Percentiles rank a stretch among this genome's conserved stretches.
phyloP scores from a whole-genome alignment of 2,888 invertebrate species.

The Acanthosepion pharaonis region DNA sequence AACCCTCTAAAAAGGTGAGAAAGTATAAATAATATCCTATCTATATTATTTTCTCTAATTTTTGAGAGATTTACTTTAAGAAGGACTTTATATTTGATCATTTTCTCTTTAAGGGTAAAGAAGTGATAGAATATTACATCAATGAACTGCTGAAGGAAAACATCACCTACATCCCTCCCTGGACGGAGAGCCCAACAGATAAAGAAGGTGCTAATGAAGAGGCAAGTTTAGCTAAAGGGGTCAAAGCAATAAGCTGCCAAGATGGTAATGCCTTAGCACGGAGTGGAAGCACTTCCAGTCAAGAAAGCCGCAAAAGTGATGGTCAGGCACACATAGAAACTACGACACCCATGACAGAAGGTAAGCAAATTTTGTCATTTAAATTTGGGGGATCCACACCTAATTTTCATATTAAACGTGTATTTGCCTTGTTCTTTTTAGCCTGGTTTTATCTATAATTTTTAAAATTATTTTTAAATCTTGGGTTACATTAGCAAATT shows the following conservation, averaged over 20 bases:
- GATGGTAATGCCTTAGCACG: background rate
- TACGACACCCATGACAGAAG: background rate
- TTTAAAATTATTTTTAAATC: too few species aligned
- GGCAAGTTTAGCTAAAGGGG: background rate
- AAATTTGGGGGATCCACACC: too few species aligned
- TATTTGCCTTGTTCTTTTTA: too few species aligned
- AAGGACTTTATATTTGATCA: background rate
- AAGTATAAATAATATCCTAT: too few species aligned
- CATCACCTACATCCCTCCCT: constrained; percentile 80
- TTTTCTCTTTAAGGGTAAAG: constrained; percentile 83
- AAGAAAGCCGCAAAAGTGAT: background rate
- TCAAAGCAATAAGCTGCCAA: background rate
- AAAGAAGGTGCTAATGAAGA: background rate
- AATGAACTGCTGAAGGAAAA: constrained; percentile 85
- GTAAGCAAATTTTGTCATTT: background rate
- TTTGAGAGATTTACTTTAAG: background rate
- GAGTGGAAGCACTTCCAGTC: background rate
- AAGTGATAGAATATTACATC: constrained; percentile 93
- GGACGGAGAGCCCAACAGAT: constrained; percentile 74
- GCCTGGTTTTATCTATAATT: background rate
- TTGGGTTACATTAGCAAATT: too few species aligned
- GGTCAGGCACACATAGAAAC: background rate
- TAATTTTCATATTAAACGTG: too few species aligned
- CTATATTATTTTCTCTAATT: background rate
- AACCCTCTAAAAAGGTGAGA: too few species aligned